A percentile compares a stretch with the other conserved stretches of the same genome.
Evolutionary conservation across 2,888 invertebrate genomes (phyloP).

Genomic region (Palloptera scutellata): DNA sequence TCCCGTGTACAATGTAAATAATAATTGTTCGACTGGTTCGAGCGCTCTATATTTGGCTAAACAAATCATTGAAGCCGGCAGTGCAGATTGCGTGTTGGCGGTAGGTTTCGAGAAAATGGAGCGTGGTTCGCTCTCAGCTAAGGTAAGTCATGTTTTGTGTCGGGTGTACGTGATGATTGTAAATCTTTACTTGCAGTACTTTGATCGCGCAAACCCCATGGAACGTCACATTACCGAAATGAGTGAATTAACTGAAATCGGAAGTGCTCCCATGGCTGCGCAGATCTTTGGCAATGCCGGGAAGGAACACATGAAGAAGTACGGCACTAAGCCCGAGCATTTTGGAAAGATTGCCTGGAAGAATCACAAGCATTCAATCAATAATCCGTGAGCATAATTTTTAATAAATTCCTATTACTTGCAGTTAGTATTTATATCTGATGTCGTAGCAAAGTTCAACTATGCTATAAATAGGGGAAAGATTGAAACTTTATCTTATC

Average conservation of each 20-base stretch:
- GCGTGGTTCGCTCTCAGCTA: conserved; percentile 81
- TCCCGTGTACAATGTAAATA: conserved; percentile 97
- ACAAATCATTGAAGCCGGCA: conserved; percentile 89
- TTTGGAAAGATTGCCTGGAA: conserved; percentile 98
- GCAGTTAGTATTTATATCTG: conserved; percentile 5
- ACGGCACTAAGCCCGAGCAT: conserved; percentile 91
- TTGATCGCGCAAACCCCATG: conserved; percentile 87
- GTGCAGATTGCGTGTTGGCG: conserved; percentile 87
- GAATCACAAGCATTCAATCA: conserved; percentile 95
- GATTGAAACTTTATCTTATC: conserved; percentile 14
- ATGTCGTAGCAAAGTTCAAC: conserved; percentile 19
- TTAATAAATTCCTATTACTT: not conserved
- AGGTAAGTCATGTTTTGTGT: conserved; percentile 64
- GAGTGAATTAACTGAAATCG: conserved; percentile 82
- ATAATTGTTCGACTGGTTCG: conserved; percentile 97
- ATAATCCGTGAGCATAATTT: conserved; percentile 83
- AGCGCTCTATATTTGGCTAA: conserved; percentile 90
- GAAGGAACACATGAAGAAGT: conserved; percentile 81
- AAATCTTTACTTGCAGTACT: conserved; percentile 65
- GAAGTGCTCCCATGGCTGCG: conserved; percentile 85
- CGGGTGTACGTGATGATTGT: not conserved
- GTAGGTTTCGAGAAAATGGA: conserved; percentile 99
- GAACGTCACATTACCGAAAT: conserved; percentile 87
- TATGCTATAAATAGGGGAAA: not conserved
- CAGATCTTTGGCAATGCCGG: conserved; percentile 98